These are phyloP conservation scores for Coleophora flavipennella DNA, from an alignment of 2,888 invertebrate genomes.

Conservation along the genomic window DNA sequence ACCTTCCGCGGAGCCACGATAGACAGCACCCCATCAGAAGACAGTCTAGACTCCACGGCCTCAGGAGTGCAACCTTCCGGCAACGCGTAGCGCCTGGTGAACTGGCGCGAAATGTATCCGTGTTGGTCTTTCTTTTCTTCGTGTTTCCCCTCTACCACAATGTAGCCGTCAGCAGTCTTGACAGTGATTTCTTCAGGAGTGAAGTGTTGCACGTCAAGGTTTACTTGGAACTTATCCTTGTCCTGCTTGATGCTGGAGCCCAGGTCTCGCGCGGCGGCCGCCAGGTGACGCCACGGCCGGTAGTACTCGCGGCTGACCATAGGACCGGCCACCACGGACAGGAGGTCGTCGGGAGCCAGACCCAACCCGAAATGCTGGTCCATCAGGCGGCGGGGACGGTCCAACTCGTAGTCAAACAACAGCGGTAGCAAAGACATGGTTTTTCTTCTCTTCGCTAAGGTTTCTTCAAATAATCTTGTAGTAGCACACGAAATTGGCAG, in stretches of 20 bases:
- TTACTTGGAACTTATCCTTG: conserved; percentile 62
- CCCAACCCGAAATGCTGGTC: conserved; percentile 73
- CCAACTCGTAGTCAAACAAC: conserved; percentile 45
- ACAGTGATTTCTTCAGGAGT: conserved; percentile 82
- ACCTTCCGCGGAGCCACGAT: conserved; percentile 74
- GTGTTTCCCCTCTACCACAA: conserved; percentile 84
- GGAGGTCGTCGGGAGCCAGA: conserved; percentile 59
- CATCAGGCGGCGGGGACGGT: conserved; percentile 54
- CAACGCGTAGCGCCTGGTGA: conserved; percentile 81
- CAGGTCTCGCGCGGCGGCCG: conserved; percentile 59
- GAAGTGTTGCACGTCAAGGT: conserved; percentile 84
- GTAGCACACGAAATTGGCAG: background rate
- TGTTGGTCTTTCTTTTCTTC: conserved; percentile 84
- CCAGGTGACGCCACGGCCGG: conserved; percentile 57
- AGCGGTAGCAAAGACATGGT: conserved; percentile 68
- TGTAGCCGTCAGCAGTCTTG: conserved; percentile 78
- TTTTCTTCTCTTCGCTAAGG: conserved; percentile 6
- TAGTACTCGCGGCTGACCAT: conserved; percentile 41
- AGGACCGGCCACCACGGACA: conserved; percentile 34
- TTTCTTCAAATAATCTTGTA: conserved; percentile 5
- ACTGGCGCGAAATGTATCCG: conserved; percentile 82
- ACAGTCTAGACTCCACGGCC: conserved; percentile 79
- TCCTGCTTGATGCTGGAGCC: conserved; percentile 69
- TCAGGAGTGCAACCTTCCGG: conserved; percentile 81
- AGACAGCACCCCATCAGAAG: conserved; percentile 82